Base-by-base conservation (phyloP, 1,140 invertebrate species). In the Drosophila mayri region DNA sequence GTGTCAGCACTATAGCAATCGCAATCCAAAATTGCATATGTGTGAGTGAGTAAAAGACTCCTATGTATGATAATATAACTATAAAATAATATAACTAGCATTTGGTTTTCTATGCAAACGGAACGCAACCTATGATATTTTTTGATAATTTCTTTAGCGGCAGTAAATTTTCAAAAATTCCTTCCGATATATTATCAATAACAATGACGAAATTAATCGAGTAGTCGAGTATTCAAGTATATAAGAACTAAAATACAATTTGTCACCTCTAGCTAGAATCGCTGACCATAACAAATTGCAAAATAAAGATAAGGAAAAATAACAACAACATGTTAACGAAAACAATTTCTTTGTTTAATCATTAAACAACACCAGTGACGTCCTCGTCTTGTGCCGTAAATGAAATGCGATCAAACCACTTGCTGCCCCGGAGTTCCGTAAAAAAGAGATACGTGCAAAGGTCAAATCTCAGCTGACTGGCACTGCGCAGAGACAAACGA, bases 241-340 rank as follows among this genome's bases (percentile, higher is more conserved):
- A 20, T 4, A 7, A 6, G 2, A 44, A 14, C 2, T 10, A 1
- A 30, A 4, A 3, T 20, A 8, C 12, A 5, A 10, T 5, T 12
- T 22, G 8, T 0, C 20, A 54, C 4, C 32, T 22, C 32, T 52
- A 37, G 30, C 12, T 20, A 35, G 32, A 54, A 46, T 25, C 8
- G 35, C 38, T 47, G 38, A 74, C 50, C 49, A 74, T 74, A 76
- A 75, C 73, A 76, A 76, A 75, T 25, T 58, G 43, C 38, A 44
- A 11, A 75, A 66, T 38, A 43, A 43, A 41, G 73, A 76, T 76
- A 75, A 76, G 50, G 12, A 49, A 22, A 35, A 54, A 32, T 6
- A 62, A 55, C 18, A 74, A 74, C n/a, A 74, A 63, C 41, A 74
- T 59, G 54, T 22, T 66, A n/a, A 11, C 30, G 10, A 22, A 60